Evolutionary conservation across 2,797 vertebrate genomes (phyloP), one percentile per base, ranked within the genome.

Genomic region (Pseudomugil gertrudae): DNA sequence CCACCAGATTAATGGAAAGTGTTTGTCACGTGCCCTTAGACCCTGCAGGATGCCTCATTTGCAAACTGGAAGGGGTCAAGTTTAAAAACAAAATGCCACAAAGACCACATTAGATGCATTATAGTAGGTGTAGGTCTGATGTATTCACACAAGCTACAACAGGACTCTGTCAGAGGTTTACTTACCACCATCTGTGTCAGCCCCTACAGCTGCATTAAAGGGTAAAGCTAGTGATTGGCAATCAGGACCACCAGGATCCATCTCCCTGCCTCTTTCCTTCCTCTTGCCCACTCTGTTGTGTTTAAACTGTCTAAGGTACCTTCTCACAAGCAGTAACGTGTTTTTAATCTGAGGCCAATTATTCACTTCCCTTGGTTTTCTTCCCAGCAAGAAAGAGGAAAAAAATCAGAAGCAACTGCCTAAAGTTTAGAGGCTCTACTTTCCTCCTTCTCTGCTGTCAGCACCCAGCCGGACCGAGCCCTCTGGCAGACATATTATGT

Each of bases 271-370:
- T 10, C 52, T 62, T 64, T 66, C 68, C 23, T 45, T 72, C 71
- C 50, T 63, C 54, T 63, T 24, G 29, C 27, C 51, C 59, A 66
- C 66, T 79, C 53, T 61, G 50, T 51, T 77, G 62, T 74, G 59
- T 52, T 69, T 66, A 74, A 62, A 69, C 66, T 69, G 64, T 80
- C 74, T 40, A 59, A 84, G 83, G 81, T 83, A 70, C 65, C 74
- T 81, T 89, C 83, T 84, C 83, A 84, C 83, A 63, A 85, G 74
- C 84, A 80, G 72, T 79, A 90, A 87, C 90, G 84, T 90, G 88
- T 90, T 92, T 93, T 83, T 85, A 86, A 88, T 92, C 84, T 87
- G 76, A 80, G 74, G 56, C 69, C 80, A 85, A 84, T 91, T 83
- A 87, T 84, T 87, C 83, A 87, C 84, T 83, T 87, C 81, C 79